phyloP scores from a whole-genome alignment of 2,888 invertebrate species.

The Pristionchus maxplancki region DNA sequence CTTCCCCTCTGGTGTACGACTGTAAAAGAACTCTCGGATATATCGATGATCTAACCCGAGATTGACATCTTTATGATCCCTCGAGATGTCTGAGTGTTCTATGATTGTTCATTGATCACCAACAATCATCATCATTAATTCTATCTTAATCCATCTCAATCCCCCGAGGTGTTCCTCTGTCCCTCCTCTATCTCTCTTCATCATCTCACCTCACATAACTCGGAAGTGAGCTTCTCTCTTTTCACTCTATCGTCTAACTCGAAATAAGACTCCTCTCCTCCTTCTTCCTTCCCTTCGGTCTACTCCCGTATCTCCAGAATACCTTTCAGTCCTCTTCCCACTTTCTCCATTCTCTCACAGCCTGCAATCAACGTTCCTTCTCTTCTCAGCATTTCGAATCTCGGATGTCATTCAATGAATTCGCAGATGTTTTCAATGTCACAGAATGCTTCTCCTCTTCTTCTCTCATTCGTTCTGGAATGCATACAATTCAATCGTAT shows the following conservation, averaged over 20 bases:
- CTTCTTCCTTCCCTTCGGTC: not conserved
- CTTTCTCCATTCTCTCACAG: not conserved
- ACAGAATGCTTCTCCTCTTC: not conserved
- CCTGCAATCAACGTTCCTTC: not conserved
- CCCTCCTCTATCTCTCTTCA: not conserved
- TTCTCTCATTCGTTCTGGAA: not conserved
- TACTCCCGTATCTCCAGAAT: conserved; percentile 5
- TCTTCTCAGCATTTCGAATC: not conserved
- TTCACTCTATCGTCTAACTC: conserved; percentile 31
- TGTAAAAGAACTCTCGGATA: not conserved
- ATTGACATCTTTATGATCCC: not conserved
- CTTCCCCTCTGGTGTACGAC: not conserved
- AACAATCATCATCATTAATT: not conserved
- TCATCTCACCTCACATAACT: conserved; percentile 38
- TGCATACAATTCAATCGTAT: conserved; percentile 18
- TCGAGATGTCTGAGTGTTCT: not conserved
- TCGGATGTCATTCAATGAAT: not conserved
- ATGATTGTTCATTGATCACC: not conserved
- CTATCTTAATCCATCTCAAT: not conserved
- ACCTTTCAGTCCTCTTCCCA: not conserved
- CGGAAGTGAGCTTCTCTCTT: conserved; percentile 34
- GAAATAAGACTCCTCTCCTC: conserved; percentile 12
- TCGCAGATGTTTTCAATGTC: not conserved
- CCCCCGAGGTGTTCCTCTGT: not conserved
- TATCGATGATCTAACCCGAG: not conserved